Base-by-base conservation (phyloP, 2,113 vertebrate species). In the Nipponia nippon region DNA sequence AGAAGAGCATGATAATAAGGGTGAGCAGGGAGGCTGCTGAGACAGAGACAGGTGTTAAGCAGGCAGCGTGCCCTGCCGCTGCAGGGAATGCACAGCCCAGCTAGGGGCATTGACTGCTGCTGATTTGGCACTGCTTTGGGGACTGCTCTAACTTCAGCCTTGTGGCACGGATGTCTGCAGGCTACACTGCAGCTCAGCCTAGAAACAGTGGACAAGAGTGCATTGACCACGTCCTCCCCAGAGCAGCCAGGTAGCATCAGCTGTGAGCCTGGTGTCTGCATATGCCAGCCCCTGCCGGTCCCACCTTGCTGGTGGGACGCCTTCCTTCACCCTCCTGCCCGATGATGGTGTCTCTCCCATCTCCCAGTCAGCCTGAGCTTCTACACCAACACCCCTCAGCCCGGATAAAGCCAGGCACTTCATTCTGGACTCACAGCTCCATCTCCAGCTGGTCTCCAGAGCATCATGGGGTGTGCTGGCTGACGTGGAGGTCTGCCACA, bases 181-280 rank as follows among this genome's bases (percentile, higher is more conserved):
- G 77, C 26, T 36, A 7, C 8, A 6, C n/a, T 52, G 50, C 42
- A 90, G 30, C 40, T 36, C 23, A 44, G 20, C 36, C 76, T 17
- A 65, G n/a, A 53, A 26, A 6, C 50, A 59, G 11, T 12, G n/a
- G 16, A 17, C 3, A 16, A 52, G 18, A 18, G 17, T 4, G 6
- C 7, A 0, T 2, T 13, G 50, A 19, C 9, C 34, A 17, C 0
- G 0, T 25, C 17, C 5, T 75, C 10, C 56, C 27, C 70, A 42
- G 22, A 44, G 7, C 32, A 75, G 17, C 10, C 47, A 23, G 13
- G 10, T 3, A 17, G 22, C 1, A 1, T 0, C 1, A n/a, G 18
- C 19, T 87, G 49, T 46, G 36, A 73, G 13, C 27, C n/a, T n/a
- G 46, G 42, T 25, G 7, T 46, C 34, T n/a, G 53, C 29, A 7